Percentiles rank a stretch among this genome's conserved stretches.
phyloP scores from a whole-genome alignment of 2,888 invertebrate genomes.

The Brassicogethes aeneus region DNA sequence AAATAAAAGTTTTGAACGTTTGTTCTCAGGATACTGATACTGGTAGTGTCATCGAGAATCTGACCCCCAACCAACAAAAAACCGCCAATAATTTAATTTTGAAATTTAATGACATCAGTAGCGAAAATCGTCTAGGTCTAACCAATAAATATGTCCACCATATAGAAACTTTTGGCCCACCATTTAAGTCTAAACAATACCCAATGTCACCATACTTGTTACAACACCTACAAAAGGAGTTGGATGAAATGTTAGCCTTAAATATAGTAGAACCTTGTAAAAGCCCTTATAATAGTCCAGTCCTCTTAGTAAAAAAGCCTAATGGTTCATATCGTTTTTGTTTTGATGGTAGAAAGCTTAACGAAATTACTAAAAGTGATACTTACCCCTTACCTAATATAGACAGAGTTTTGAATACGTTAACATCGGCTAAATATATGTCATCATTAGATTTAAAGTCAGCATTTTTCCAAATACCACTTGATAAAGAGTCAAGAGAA shows the following conservation, averaged over 20 bases:
- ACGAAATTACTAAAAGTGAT: slow-evolving; percentile 10
- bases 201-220: slow-evolving; percentile 8
- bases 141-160: slow-evolving; percentile 5
- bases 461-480: slow-evolving; percentile 11
- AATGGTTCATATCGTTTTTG: slow-evolving; percentile 7
- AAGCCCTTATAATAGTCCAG: slow-evolving; percentile 7
- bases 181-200: slow-evolving; percentile 7
- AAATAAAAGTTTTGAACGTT: too few relatives aligned
- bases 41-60: too few relatives aligned
- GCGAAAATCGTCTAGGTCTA: too few relatives aligned
- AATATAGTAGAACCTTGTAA: slow-evolving; percentile 7
- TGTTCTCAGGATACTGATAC: too few relatives aligned
- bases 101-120: too few relatives aligned
- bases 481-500: slow-evolving; percentile 8
- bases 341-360: slow-evolving; percentile 11
- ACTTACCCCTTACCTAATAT: slow-evolving; percentile 9
- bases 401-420: slow-evolving; percentile 9
- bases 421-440: slow-evolving; percentile 7
- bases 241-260: slow-evolving; percentile 6
- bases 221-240: slow-evolving; percentile 6
- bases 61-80: too few relatives aligned
- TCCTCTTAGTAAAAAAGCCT: slow-evolving; percentile 8
- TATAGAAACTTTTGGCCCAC: slow-evolving; percentile 8
- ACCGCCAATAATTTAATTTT: too few relatives aligned
- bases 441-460: slow-evolving; percentile 9